These are phyloP conservation scores for Hemistola chrysoprasaria DNA, from an alignment of 2,888 invertebrate species.

Conservation along the genomic window DNA sequence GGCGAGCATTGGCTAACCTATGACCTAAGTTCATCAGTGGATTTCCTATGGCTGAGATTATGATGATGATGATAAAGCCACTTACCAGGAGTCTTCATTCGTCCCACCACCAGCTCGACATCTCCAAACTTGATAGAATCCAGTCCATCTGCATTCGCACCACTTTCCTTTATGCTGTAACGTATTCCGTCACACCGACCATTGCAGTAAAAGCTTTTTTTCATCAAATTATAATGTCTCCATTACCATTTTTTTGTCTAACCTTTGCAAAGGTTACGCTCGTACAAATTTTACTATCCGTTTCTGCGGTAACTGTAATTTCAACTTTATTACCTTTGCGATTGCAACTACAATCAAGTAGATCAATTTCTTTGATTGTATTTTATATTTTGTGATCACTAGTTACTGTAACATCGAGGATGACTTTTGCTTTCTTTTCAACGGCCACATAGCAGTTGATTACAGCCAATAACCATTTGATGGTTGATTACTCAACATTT, in stretches of 20 bases:
- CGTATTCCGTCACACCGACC: slow-evolving; percentile 35
- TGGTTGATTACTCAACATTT: slow-evolving; percentile 28
- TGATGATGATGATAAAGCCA: not conserved
- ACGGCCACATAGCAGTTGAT: slow-evolving; percentile 23
- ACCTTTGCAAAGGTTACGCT: slow-evolving; percentile 57
- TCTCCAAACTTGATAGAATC: slow-evolving; percentile 27
- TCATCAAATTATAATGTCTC: slow-evolving; percentile 37
- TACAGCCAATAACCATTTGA: slow-evolving; percentile 23
- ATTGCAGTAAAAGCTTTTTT: slow-evolving; percentile 39
- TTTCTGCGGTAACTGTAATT: slow-evolving; percentile 19
- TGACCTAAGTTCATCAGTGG: too few relatives aligned
- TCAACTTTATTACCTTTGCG: slow-evolving; percentile 9
- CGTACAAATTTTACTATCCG: slow-evolving; percentile 26
- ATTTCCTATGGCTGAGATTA: too few relatives aligned
- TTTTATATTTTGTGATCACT: slow-evolving; percentile 7
- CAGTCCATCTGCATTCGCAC: slow-evolving; percentile 35
- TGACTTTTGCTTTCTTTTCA: slow-evolving; percentile 29
- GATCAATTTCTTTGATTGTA: not conserved
- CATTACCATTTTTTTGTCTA: slow-evolving; percentile 44
- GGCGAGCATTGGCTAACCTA: too few relatives aligned
- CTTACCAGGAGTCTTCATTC: slow-evolving; percentile 21
- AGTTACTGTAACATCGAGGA: slow-evolving; percentile 14
- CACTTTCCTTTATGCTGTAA: slow-evolving; percentile 42
- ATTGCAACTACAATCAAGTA: slow-evolving; percentile 10
- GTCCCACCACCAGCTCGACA: slow-evolving; percentile 8